Evolutionary conservation across 1,140 invertebrate species (phyloP), one percentile per base, ranked within the genome.

Genomic region (Saccostrea glomerata): DNA sequence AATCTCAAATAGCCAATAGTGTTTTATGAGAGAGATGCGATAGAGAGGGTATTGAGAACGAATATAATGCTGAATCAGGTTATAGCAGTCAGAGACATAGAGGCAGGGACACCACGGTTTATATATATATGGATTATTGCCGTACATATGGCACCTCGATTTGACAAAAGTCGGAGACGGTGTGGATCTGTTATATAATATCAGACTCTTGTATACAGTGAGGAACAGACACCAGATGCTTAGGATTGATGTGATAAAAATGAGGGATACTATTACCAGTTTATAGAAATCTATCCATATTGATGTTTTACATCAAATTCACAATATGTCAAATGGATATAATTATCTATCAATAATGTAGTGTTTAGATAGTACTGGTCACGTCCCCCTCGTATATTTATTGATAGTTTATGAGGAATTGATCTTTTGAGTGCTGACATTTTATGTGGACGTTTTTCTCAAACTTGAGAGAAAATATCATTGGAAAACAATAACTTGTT

Each of bases 261-360:
- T 13, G 15, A 36, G 11, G 70, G 23, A 15, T 15, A 36, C 23
- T 12, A 36, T 30, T 12, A 36, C 70, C 13, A 25, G 70, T 36
- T 15, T 77, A 77, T 25, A 36, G 36, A 77, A 30, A 77, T 25
- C 25, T 63, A 36, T 77, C 23, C 25, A 30, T 77, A 77, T 77
- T 77, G 70, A 77, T 77, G 70, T 77, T 77, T 36, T 30, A 73
- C 70, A 77, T 77, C 70, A 77, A 77, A 77, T 77, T 30, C 70
- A 77, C 70, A 77, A 77, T 77, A 77, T 77, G 70, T 77, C 70
- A 77, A 77, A 13, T 30, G 70, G 25, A 77, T 77, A 77, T 30
- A 77, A 77, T 77, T 40, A 77, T 77, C 70, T 25, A 77, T 77
- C 70, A 77, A 77, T 77, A 77, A 30, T 77, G 23, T 36, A 77